Evolutionary conservation across 2,888 invertebrate genomes (phyloP).

Genomic region (Drosophila algonquin): DNA sequence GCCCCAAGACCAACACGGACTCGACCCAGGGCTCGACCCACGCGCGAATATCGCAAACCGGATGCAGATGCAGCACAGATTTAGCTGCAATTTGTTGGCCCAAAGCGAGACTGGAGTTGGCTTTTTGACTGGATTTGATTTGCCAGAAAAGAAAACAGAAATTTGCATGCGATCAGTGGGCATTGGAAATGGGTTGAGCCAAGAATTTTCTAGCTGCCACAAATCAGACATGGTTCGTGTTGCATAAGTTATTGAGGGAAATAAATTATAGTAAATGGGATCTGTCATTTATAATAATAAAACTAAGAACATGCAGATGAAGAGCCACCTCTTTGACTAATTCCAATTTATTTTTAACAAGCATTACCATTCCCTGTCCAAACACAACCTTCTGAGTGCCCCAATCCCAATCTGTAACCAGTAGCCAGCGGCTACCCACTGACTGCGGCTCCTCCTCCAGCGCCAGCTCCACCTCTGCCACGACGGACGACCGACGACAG

Average conservation of each 20-base stretch:
- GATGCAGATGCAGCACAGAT: constrained; percentile 38
- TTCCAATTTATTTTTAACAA: background rate
- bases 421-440: constrained; percentile 45
- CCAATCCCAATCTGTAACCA: constrained; percentile 24
- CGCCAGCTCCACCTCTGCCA: background rate
- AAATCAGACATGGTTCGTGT: too few species aligned
- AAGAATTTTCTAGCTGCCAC: too few species aligned
- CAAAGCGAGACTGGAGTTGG: constrained; percentile 1
- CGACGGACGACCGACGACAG: constrained; percentile 26
- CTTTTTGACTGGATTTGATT: constrained; percentile 34
- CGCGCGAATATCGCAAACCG: constrained; percentile 40
- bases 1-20: constrained; percentile 23
- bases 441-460: constrained; percentile 4
- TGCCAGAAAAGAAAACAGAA: constrained; percentile 24
- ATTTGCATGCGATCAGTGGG: constrained; percentile 20
- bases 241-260: background rate
- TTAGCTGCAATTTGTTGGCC: constrained; percentile 31
- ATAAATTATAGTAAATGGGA: background rate
- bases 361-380: background rate
- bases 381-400: background rate
- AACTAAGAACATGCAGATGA: background rate
- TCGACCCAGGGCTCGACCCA: constrained; percentile 38
- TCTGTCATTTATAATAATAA: background rate
- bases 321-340: background rate
- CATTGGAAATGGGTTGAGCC: background rate